Evolutionary conservation across 30 jellyfish, hydroid and myxozoan species (phyloP).

Genomic region (Aurelia sp.): DNA sequence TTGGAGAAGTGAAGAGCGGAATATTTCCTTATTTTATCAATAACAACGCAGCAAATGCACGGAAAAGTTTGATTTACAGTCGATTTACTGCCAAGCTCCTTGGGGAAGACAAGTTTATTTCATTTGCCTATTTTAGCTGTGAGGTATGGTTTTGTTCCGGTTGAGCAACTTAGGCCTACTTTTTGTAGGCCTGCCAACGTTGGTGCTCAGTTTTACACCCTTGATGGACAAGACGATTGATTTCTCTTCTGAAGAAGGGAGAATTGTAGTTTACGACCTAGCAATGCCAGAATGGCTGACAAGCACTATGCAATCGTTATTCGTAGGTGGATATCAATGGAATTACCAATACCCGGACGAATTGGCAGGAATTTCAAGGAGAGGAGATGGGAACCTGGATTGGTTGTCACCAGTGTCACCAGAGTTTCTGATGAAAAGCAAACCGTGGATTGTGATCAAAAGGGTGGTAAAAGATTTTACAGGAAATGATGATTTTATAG

Average conservation of each 20-base stretch:
- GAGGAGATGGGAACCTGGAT: conserved; percentile 29
- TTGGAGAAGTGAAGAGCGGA: too few species aligned
- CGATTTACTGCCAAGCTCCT: too few species aligned
- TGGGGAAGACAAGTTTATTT: too few species aligned
- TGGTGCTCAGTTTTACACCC: neutral
- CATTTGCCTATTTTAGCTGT: too few species aligned
- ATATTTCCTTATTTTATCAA: too few species aligned
- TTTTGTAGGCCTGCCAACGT: too few species aligned
- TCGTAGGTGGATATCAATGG: conserved; percentile 31
- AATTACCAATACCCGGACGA: conserved; percentile 50
- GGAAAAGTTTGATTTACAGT: too few species aligned
- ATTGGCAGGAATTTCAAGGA: conserved; percentile 8
- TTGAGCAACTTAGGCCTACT: too few species aligned
- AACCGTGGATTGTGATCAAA: conserved; percentile 43
- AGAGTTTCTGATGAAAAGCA: conserved; percentile 47
- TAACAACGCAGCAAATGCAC: too few species aligned
- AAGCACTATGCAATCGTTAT: neutral
- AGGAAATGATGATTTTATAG: conserved; percentile 17
- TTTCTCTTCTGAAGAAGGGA: conserved; percentile 29
- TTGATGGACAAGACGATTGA: conserved; percentile 13
- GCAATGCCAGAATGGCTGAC: conserved; percentile 72
- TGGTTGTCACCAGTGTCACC: conserved; percentile 64
- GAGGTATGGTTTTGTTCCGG: too few species aligned
- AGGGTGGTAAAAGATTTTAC: conserved; percentile 26
- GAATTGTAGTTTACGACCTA: conserved; percentile 46